phyloP scores from a whole-genome alignment of 2,797 vertebrate species.

The Eidolon dupreanum region DNA sequence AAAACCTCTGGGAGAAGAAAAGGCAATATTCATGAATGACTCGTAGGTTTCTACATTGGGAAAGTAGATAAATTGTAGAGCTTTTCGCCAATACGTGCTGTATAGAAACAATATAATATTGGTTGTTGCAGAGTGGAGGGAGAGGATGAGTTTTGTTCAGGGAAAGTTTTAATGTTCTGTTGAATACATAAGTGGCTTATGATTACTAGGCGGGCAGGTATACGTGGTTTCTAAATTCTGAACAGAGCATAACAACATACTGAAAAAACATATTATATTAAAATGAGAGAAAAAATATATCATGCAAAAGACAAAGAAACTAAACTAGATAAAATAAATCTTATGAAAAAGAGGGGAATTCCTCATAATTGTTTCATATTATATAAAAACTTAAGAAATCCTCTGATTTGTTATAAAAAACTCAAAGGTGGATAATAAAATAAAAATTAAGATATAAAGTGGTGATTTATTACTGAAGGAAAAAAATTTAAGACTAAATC shows the following conservation, averaged over 20 bases:
- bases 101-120: background rate
- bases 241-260: background rate
- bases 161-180: background rate
- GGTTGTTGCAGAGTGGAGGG: background rate
- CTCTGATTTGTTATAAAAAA: background rate
- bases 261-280: background rate
- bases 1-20: background rate
- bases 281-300: background rate
- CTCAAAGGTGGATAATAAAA: background rate
- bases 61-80: background rate
- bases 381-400: background rate
- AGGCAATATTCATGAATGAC: background rate
- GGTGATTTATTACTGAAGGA: background rate
- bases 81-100: background rate
- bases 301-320: background rate
- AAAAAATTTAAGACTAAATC: background rate
- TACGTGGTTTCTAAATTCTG: background rate
- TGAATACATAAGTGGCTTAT: background rate
- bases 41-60: background rate
- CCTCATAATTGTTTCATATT: background rate
- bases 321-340: conserved; percentile 19
- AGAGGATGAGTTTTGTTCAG: background rate
- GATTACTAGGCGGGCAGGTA: background rate
- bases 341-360: background rate
- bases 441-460: background rate